Evolutionary conservation across 1,140 invertebrate species (phyloP).

Genomic region (Rhagoletis zephyria): DNA sequence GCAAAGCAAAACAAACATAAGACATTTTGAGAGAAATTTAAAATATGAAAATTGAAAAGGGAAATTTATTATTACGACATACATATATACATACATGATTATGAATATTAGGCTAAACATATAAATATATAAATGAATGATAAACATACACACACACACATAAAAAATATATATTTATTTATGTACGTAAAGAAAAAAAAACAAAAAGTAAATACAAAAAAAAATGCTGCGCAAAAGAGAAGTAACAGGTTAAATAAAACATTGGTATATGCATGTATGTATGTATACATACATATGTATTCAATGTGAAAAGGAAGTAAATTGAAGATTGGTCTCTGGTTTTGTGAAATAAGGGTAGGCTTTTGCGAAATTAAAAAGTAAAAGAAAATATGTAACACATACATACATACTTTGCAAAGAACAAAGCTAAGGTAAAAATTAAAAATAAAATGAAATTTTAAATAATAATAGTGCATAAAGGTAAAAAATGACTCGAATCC

Average conservation of each 20-base stretch:
- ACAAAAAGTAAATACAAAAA: not conserved
- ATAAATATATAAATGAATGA: not conserved
- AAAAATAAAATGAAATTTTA: constrained; percentile 58
- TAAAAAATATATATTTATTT: constrained; percentile 29
- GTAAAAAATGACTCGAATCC: constrained; percentile 71
- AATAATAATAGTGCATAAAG: constrained; percentile 56
- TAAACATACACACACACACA: not conserved
- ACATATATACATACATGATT: not conserved
- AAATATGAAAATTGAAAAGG: not conserved
- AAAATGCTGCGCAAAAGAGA: too few relatives aligned
- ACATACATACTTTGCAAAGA: not conserved
- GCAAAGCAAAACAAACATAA: constrained; percentile 46
- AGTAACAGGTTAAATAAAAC: not conserved
- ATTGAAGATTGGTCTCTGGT: not conserved
- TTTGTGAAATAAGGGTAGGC: not conserved
- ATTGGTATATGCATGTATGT: not conserved
- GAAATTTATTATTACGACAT: not conserved
- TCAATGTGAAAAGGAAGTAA: not conserved
- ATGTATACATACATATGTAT: not conserved
- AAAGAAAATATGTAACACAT: constrained; percentile 53
- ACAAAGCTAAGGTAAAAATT: constrained; percentile 61
- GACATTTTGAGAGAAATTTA: constrained; percentile 59
- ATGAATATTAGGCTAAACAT: not conserved
- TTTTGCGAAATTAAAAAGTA: not conserved
- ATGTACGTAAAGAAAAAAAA: constrained; percentile 28